phyloP scores from a whole-genome alignment of 2,888 invertebrate genomes.

The Noctuana brunneofusca region DNA sequence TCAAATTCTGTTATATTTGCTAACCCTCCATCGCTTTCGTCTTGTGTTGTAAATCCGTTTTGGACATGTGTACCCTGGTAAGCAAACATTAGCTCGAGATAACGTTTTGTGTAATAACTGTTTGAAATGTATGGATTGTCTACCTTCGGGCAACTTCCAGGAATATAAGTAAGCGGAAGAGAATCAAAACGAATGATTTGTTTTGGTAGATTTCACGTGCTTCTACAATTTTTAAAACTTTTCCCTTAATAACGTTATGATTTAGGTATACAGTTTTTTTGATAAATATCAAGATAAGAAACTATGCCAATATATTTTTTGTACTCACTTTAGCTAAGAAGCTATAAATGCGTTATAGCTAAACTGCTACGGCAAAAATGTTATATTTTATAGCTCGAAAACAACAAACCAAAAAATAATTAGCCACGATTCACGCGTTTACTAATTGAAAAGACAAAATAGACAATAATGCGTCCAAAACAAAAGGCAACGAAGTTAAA shows the following conservation, averaged over 20 bases:
- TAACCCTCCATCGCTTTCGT: slow-evolving; percentile 54
- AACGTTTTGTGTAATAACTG: slow-evolving; percentile 58
- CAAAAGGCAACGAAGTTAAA: slow-evolving; percentile 2
- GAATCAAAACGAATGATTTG: not conserved
- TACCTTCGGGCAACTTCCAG: slow-evolving; percentile 19
- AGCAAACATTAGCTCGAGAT: slow-evolving; percentile 74
- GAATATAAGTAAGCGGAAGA: slow-evolving; percentile 10
- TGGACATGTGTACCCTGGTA: slow-evolving; percentile 76
- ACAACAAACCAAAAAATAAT: too few species aligned
- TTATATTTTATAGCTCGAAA: too few species aligned
- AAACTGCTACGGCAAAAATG: too few species aligned
- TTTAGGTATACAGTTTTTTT: too few species aligned
- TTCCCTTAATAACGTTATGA: too few species aligned
- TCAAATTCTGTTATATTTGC: slow-evolving; percentile 44
- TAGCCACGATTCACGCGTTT: too few species aligned
- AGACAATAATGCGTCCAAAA: not conserved
- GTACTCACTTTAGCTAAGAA: too few species aligned
- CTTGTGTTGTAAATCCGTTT: slow-evolving; percentile 73
- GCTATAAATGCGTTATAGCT: too few species aligned
- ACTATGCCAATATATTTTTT: too few species aligned
- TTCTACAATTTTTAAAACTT: not conserved
- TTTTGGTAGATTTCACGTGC: not conserved
- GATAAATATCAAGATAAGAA: too few species aligned
- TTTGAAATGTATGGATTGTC: slow-evolving; percentile 64
- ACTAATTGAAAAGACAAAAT: not conserved